These are phyloP conservation scores for Ctenopoma multispine DNA, from an alignment of 2,797 vertebrate species.

Conservation along the genomic window DNA sequence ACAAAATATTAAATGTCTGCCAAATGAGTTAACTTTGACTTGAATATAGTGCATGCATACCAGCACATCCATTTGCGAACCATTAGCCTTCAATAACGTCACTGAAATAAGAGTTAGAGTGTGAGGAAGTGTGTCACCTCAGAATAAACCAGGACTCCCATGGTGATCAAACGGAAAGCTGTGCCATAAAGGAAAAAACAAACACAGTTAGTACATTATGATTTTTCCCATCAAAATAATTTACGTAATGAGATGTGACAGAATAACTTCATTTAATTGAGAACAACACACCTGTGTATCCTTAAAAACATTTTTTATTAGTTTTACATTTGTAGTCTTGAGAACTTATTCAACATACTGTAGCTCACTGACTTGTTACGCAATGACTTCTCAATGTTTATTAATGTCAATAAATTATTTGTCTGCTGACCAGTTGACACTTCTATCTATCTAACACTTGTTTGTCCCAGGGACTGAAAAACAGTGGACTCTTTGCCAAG, in stretches of 20 bases:
- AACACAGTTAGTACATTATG: conserved; percentile 30
- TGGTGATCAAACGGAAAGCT: conserved; percentile 42
- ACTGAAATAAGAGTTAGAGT: background rate
- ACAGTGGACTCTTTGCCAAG: conserved; percentile 75
- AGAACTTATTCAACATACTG: background rate
- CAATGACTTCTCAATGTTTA: conserved; percentile 14
- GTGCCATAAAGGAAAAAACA: conserved; percentile 53
- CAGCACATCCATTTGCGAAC: conserved; percentile 17
- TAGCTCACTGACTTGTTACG: background rate
- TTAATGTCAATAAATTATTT: conserved; percentile 47
- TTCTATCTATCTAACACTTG: conserved; percentile 60
- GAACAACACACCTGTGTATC: background rate
- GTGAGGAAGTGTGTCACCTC: conserved; percentile 16
- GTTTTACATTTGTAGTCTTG: background rate
- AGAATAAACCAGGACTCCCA: conserved; percentile 36
- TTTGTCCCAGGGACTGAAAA: conserved; percentile 70
- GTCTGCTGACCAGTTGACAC: conserved; percentile 52
- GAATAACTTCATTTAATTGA: background rate
- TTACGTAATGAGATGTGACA: background rate
- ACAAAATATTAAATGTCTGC: background rate
- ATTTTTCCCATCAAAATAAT: conserved; percentile 16
- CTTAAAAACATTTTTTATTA: background rate
- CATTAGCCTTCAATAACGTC: conserved; percentile 25
- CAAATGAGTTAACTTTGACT: background rate
- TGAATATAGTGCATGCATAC: conserved; percentile 18